phyloP scores from a whole-genome alignment of 92 coral and sea anemone genomes.

The Chrysogorgia sp. region DNA sequence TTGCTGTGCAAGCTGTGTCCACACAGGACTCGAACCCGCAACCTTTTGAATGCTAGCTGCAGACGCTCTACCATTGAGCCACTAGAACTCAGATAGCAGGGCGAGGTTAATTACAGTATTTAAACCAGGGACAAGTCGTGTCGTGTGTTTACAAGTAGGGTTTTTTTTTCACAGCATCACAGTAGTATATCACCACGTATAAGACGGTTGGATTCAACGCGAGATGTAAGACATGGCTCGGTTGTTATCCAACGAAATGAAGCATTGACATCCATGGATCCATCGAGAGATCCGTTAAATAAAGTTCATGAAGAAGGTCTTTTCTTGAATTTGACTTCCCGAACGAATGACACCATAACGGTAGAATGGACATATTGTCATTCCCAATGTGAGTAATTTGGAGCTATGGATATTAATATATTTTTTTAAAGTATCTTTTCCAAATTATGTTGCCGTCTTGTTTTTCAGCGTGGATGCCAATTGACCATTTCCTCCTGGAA shows the following conservation, averaged over 20 bases:
- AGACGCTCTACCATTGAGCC: too few species aligned
- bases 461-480: slow-evolving; percentile 25
- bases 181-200: background rate
- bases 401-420: background rate
- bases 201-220: slow-evolving; percentile 15
- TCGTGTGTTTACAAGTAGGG: background rate
- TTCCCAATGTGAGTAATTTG: slow-evolving; percentile 8
- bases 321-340: slow-evolving; percentile 7
- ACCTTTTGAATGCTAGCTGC: background rate
- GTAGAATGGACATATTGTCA: slow-evolving; percentile 34
- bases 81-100: too few species aligned
- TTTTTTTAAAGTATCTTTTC: background rate
- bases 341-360: slow-evolving; percentile 20
- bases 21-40: too few species aligned
- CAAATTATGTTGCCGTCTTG: background rate
- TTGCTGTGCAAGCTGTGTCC: too few species aligned
- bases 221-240: slow-evolving; percentile 10
- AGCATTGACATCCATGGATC: slow-evolving; percentile 25
- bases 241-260: slow-evolving; percentile 25
- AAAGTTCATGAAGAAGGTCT: slow-evolving; percentile 15
- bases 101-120: too few species aligned
- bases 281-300: slow-evolving; percentile 8
- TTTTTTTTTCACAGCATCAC: background rate
- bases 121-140: too few species aligned
- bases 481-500: slow-evolving; percentile 33